A percentile compares a stretch with the other conserved stretches of the same genome.
Evolutionary conservation across 2,888 invertebrate genomes (phyloP).

Genomic region (Calameuta filiformis): DNA sequence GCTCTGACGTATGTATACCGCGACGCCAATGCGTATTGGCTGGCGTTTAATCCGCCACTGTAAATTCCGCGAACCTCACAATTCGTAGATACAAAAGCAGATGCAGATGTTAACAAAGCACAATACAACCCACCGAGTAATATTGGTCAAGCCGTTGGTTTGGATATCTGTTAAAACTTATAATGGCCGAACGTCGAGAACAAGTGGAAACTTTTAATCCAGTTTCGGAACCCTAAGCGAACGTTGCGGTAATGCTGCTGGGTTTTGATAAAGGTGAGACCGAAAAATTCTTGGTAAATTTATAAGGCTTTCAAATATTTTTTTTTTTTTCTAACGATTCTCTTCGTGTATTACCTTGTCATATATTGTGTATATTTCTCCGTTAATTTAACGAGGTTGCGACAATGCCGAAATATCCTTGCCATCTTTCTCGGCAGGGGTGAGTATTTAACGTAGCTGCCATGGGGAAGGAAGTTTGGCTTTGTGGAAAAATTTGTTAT

Average conservation of each 20-base stretch:
- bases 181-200: slow-evolving; percentile 19
- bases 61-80: background rate
- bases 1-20: background rate
- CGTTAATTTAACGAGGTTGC: background rate
- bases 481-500: background rate
- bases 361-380: background rate
- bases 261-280: background rate
- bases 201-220: slow-evolving; percentile 33
- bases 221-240: slow-evolving; percentile 26
- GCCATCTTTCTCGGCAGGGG: background rate
- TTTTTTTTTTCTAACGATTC: background rate
- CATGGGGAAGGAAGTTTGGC: background rate
- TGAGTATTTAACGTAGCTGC: background rate
- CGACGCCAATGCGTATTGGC: background rate
- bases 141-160: slow-evolving; percentile 20
- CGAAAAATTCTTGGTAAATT: background rate
- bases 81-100: background rate
- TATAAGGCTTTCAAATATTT: background rate
- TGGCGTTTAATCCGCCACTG: background rate
- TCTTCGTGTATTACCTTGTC: background rate
- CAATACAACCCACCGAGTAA: background rate
- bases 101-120: background rate
- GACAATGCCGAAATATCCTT: background rate
- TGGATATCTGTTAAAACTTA: slow-evolving; percentile 21
- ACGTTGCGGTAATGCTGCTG: background rate